Base-by-base conservation (phyloP, 2,797 vertebrate genomes). In the Eulemur coronatus region DNA sequence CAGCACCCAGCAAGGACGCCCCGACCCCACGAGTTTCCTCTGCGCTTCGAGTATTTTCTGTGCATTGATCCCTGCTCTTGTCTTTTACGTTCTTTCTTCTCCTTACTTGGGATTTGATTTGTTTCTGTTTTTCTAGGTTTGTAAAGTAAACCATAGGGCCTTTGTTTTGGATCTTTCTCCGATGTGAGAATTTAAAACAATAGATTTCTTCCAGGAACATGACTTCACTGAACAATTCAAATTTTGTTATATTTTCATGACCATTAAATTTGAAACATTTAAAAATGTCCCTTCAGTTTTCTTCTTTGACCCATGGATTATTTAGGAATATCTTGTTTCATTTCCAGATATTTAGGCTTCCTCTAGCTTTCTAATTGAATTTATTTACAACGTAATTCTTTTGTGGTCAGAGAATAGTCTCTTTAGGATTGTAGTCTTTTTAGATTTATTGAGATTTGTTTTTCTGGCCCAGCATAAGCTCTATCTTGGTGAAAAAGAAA, bases 11-110 rank as follows among this genome's bases (percentile, higher is more conserved):
- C 2, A 9, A 26, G n/a, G 52, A 22, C 7, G 22, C 55, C 35
- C 24, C 11, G 35, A 4, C n/a, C 38, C 50, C 33, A 26, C 4
- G 20, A 4, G 1, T 9, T 8, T 48, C 26, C 48, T 50, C 41
- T 4, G 0, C 1, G 20, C 5, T 52, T 18, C 7, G 2, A 4
- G 0, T n/a, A 4, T 65, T 65, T n/a, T 8, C 63, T 7, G 28
- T 33, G 20, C 52, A 4, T n/a, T 4, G 12, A 30, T 48, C 14
- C 67, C n/a, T 13, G 35, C 50, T 48, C 38, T 35, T 43, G 0
- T 15, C 35, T 57, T 43, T 12, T 24, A 12, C 11, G 26, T 30
- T 35, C 26, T 57, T n/a, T 86, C 35, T 9, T 35, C 41, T 43
- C 17, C 26, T 52, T 28, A 5, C 20, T 43, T 61, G 61, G 15